phyloP scores from a whole-genome alignment of 2,113 vertebrate genomes.

The Marmota flaviventris region DNA sequence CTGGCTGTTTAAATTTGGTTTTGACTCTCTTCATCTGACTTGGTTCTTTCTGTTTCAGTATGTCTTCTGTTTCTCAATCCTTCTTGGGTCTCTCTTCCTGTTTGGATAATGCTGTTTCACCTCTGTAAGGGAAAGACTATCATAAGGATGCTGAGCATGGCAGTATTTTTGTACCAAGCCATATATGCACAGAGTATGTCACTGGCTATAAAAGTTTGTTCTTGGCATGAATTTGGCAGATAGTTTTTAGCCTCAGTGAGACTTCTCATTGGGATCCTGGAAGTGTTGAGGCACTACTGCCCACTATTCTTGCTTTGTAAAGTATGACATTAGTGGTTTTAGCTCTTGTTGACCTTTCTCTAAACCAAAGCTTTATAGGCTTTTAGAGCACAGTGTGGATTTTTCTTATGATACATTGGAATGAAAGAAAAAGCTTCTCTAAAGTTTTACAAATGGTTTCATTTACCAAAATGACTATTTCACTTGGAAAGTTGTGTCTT shows the following conservation, averaged over 20 bases:
- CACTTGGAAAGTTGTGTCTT: conserved; percentile 80
- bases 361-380: conserved; percentile 74
- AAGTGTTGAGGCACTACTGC: conserved; percentile 57
- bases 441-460: conserved; percentile 75
- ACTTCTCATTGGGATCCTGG: conserved; percentile 55
- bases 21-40: background rate
- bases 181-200: conserved; percentile 30
- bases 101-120: conserved; percentile 47
- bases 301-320: conserved; percentile 44
- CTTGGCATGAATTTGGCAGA: conserved; percentile 55
- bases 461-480: conserved; percentile 83
- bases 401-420: conserved; percentile 77
- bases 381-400: conserved; percentile 70
- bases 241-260: conserved; percentile 48
- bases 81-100: background rate
- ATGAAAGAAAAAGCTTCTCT: conserved; percentile 60
- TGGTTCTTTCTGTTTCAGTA: background rate
- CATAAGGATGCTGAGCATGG: conserved; percentile 15
- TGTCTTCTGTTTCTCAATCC: conserved; percentile 15
- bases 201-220: conserved; percentile 44
- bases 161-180: conserved; percentile 40
- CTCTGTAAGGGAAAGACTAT: conserved; percentile 24
- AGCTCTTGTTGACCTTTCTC: conserved; percentile 78
- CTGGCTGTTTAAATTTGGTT: background rate
- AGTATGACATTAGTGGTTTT: conserved; percentile 78